Percentiles rank a stretch among this genome's conserved stretches.
phyloP scores from a whole-genome alignment of 2,888 invertebrate species.

The Physocephala rufipes region DNA sequence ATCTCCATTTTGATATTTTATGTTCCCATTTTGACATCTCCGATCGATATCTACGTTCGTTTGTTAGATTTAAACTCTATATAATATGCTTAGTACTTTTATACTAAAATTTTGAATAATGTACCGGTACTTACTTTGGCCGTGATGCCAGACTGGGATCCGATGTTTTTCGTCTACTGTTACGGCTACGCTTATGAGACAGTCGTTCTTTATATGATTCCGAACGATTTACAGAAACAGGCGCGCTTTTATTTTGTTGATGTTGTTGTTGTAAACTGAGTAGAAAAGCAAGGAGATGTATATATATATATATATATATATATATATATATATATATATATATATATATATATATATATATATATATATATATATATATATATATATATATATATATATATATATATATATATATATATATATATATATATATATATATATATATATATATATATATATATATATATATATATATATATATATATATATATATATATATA shows the following conservation, averaged over 20 bases:
- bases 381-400: too few species aligned
- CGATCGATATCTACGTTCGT: too few species aligned
- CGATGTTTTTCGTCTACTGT: constrained; percentile 79
- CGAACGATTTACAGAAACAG: constrained; percentile 71
- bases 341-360: neutral
- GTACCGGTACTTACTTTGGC: constrained; percentile 69
- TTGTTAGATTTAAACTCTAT: neutral
- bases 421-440: too few species aligned
- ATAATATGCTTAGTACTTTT: too few species aligned
- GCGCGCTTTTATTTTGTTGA: constrained; percentile 63
- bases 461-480: too few species aligned
- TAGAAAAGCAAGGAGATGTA: neutral
- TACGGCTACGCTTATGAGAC: constrained; percentile 73
- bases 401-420: too few species aligned
- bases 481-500: too few species aligned
- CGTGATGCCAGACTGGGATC: constrained; percentile 79
- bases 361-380: neutral
- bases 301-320: neutral
- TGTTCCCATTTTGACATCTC: too few species aligned
- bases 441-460: too few species aligned
- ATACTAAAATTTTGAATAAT: too few species aligned
- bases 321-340: neutral
- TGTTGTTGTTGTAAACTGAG: constrained; percentile 55
- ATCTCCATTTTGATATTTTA: too few species aligned
- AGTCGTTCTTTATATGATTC: constrained; percentile 79